Evolutionary conservation across 2,797 vertebrate genomes (phyloP), one percentile per base, ranked within the genome.

Genomic region (Sciurus vulgaris): DNA sequence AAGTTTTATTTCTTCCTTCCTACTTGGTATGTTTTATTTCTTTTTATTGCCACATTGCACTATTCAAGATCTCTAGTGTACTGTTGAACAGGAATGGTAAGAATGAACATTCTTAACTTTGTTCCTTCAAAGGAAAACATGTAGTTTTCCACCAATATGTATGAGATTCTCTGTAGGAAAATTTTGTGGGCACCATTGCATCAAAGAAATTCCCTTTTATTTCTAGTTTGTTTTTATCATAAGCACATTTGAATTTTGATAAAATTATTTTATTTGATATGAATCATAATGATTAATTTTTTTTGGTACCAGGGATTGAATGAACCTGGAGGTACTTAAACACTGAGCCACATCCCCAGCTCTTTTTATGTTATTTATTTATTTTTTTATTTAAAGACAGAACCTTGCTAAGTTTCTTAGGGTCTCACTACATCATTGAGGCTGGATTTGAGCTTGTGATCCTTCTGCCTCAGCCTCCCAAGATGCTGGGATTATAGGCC

Each of bases 191-290:
- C 0, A 30, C 7, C 4, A 38, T 89, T 47, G 84, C 49, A 61
- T n/a, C 61, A 15, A 51, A 22, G 9, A 54, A 61, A 78, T 86
- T 89, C 20, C 26, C 20, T 59, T 92, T 91, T 72, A 96, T 78
- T 92, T 85, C 28, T 93, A 41, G 41, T 47, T 94, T 89, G 26
- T 67, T 81, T 89, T 88, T 93, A 90, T 67, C 49, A 33, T 85
- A 33, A 88, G 28, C 44, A 18, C 38, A 76, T 92, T 76, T 88
- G 51, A 94, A 95, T 81, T 93, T 93, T 93, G 28, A 86, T 54
- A 79, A 72, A 87, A 70, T 74, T 76, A 49, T 59, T 56, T 9
- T 41, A 63, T 85, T 51, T 95, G 59, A 74, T 82, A 72, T 77
- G 14, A 86, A 86, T 95, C 91, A 76, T 26, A 20, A 20, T 54